Evolutionary conservation across 1,140 invertebrate species (phyloP).

Genomic region (Drosophila mauritiana): DNA sequence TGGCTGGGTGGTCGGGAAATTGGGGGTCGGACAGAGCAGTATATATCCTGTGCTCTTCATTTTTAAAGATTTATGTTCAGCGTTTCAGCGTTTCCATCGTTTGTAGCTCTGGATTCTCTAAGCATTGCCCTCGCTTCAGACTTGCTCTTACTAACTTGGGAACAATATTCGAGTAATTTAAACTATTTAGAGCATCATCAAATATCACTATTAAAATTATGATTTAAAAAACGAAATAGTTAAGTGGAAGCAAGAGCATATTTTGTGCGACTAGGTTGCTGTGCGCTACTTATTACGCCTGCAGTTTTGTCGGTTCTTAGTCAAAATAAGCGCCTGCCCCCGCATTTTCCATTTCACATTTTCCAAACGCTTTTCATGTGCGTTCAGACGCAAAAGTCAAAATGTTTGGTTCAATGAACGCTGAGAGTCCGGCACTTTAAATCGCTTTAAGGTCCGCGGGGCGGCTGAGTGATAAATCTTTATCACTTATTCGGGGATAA

Average conservation of each 20-base stretch:
- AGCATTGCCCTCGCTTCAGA: background rate
- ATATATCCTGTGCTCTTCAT: constrained; percentile 8
- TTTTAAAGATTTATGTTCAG: constrained; percentile 52
- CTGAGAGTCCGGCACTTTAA: constrained; percentile 48
- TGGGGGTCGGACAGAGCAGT: constrained; percentile 22
- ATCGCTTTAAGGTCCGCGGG: background rate
- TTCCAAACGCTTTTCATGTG: constrained; percentile 69
- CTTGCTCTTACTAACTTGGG: background rate
- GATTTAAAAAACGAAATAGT: background rate
- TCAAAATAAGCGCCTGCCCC: constrained; percentile 25
- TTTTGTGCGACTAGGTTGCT: background rate
- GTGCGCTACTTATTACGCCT: constrained; percentile 24
- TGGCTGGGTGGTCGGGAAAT: constrained; percentile 28
- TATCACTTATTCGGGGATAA: constrained; percentile 72
- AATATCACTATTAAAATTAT: background rate
- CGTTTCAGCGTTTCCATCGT: constrained; percentile 33
- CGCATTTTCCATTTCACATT: constrained; percentile 13
- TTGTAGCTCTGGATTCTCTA: constrained; percentile 16
- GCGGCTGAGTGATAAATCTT: constrained; percentile 72
- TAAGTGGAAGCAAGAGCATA: constrained; percentile 2
- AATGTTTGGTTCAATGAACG: constrained; percentile 76
- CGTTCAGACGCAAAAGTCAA: constrained; percentile 76
- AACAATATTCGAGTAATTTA: no score
- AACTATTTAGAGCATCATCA: no score
- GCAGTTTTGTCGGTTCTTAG: constrained; percentile 42